Conservation (phyloP, 2,797 vertebrate genomes). For the Coracias cyanogaster region DNA sequence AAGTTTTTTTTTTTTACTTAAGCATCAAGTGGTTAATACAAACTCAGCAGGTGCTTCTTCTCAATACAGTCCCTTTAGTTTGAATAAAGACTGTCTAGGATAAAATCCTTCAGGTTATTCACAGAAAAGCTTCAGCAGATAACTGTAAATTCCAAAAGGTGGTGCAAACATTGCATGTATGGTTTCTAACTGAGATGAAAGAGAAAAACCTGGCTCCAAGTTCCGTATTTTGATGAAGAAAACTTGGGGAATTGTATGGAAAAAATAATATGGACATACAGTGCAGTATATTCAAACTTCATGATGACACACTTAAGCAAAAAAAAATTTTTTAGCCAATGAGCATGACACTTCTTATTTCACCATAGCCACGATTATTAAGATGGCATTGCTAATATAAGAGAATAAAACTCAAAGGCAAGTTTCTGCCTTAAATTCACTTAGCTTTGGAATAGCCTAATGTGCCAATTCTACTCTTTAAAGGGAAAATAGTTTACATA, state of each 20-base stretch:
- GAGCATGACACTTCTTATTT: neutral
- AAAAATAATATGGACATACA: neutral
- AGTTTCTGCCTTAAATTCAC: neutral
- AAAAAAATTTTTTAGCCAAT: neutral
- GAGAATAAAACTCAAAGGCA: neutral
- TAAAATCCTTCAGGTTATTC: neutral
- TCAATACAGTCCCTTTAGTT: slow-evolving; percentile 17
- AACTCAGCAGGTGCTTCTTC: slow-evolving; percentile 25
- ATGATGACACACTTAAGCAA: neutral
- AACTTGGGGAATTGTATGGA: neutral
- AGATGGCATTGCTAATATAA: neutral
- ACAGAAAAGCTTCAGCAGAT: neutral
- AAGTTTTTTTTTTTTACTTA: slow-evolving; percentile 15
- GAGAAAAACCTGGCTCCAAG: neutral
- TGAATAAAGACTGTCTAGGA: neutral
- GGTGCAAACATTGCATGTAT: neutral
- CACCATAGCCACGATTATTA: neutral
- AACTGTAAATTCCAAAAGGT: neutral
- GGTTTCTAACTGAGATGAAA: neutral
- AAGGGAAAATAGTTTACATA: slow-evolving; percentile 7
- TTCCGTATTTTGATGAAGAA: neutral
- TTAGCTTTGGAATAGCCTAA: neutral
- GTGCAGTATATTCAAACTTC: neutral
- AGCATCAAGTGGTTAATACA: neutral
- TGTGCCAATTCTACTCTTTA: neutral